phyloP scores from a whole-genome alignment of 2,888 invertebrate species.

The Xiphydria camelus region DNA sequence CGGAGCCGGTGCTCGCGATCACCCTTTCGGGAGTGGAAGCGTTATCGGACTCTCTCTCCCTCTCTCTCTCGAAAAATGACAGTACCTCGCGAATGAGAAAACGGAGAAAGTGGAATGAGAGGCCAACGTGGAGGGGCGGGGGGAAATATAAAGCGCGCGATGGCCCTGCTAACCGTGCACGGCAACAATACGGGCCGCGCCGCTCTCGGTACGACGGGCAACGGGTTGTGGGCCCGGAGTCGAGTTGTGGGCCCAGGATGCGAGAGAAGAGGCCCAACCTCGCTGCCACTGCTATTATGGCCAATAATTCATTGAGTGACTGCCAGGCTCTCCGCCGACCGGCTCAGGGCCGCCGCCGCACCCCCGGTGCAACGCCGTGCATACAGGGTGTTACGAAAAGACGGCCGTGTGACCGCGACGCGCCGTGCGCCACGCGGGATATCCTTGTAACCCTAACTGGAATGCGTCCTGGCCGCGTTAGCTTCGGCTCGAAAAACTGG shows the following conservation, averaged over 20 bases:
- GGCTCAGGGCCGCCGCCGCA: constrained; percentile 42
- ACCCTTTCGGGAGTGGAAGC: too few relatives aligned
- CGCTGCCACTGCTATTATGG: constrained; percentile 57
- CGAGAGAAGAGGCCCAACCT: constrained; percentile 36
- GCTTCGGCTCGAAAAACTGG: too few relatives aligned
- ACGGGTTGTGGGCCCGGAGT: constrained; percentile 37
- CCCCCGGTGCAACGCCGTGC: constrained; percentile 36
- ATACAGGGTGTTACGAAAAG: constrained; percentile 37
- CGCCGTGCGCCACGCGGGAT: neutral
- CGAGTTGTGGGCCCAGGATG: constrained; percentile 24
- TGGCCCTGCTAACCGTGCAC: constrained; percentile 31
- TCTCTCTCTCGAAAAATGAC: constrained; percentile 2
- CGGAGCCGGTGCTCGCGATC: too few relatives aligned
- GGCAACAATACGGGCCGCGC: constrained; percentile 35
- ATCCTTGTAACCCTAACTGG: too few relatives aligned
- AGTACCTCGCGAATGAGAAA: constrained; percentile 13
- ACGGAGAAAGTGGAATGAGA: constrained; percentile 9
- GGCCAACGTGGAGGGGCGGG: constrained; percentile 1
- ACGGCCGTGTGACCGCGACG: constrained; percentile 23
- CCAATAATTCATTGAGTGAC: constrained; percentile 58
- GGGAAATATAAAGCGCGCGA: constrained; percentile 3
- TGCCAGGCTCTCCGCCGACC: constrained; percentile 50
- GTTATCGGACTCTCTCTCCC: too few relatives aligned
- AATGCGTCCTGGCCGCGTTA: constrained; percentile 13
- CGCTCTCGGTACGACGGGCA: constrained; percentile 22